These are phyloP conservation scores for Philopotamus ludificatus DNA, from an alignment of 1,140 invertebrate genomes.

Conservation along the genomic window DNA sequence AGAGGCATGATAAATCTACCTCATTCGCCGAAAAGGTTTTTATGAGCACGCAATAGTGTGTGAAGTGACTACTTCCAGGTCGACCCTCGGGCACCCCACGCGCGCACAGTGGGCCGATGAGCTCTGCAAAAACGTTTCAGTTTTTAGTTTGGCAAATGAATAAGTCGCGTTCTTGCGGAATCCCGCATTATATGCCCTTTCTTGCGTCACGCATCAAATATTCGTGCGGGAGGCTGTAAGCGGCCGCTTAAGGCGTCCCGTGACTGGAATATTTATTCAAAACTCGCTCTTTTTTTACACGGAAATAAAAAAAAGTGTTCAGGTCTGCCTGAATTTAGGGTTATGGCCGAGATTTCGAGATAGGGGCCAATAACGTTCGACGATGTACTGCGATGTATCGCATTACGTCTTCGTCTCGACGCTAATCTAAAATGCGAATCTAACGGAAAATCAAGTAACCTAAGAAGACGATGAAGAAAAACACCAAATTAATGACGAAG, in stretches of 20 bases:
- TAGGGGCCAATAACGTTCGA: constrained; percentile 14
- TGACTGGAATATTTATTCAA: constrained; percentile 16
- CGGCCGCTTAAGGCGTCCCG: constrained; percentile 18
- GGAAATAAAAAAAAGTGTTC: too few relatives aligned
- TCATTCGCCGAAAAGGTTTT: background rate
- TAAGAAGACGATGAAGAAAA: too few relatives aligned
- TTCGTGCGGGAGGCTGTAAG: constrained; percentile 19
- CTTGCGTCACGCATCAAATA: constrained; percentile 19
- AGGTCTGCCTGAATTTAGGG: constrained; percentile 13
- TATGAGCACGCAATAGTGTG: too few relatives aligned
- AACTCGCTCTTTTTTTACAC: background rate
- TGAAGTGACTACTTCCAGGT: too few relatives aligned
- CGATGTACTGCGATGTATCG: background rate
- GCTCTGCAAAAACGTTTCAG: too few relatives aligned
- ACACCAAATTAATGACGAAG: too few relatives aligned
- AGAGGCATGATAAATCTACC: too few relatives aligned
- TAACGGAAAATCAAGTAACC: too few relatives aligned
- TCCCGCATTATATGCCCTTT: background rate
- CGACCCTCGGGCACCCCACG: too few relatives aligned
- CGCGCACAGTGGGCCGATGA: too few relatives aligned
- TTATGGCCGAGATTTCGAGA: constrained; percentile 18
- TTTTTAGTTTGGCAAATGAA: background rate
- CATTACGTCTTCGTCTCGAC: constrained; percentile 1
- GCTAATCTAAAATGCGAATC: too few relatives aligned
- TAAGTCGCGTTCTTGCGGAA: background rate